Conservation (phyloP, 2,113 vertebrate species). For the Cygnus buccinator region DNA sequence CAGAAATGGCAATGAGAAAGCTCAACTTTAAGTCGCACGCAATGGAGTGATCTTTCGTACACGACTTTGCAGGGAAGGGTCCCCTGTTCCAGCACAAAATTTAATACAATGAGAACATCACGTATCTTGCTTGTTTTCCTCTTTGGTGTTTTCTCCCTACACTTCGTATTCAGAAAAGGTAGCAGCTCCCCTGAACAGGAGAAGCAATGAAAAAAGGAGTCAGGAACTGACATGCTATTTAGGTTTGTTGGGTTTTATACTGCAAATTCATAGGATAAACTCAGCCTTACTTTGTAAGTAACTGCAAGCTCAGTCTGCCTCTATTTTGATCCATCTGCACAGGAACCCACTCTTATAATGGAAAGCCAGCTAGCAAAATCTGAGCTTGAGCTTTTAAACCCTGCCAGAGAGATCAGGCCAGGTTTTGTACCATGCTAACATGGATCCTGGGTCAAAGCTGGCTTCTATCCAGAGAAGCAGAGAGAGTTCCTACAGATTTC, state of each 20-base stretch:
- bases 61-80: neutral
- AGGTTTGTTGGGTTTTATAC: neutral
- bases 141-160: neutral
- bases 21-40: neutral
- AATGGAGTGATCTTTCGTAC: neutral
- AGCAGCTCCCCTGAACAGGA: slow-evolving; percentile 9
- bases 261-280: slow-evolving; percentile 4
- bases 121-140: neutral
- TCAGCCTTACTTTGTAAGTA: slow-evolving; percentile 19
- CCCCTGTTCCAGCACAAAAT: neutral
- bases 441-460: neutral
- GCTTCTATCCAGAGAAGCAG: neutral
- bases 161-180: neutral
- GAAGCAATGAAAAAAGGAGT: neutral
- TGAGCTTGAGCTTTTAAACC: slow-evolving; percentile 1
- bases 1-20: neutral
- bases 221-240: neutral
- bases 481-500: neutral
- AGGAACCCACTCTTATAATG: neutral
- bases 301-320: neutral
- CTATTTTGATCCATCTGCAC: slow-evolving; percentile 17
- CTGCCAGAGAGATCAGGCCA: neutral
- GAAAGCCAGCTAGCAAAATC: neutral
- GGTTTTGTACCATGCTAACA: neutral
- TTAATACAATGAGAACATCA: neutral